These are phyloP conservation scores for Halocynthia aurantium DNA, from an alignment of 23 tunicate species.

Conservation along the genomic window DNA sequence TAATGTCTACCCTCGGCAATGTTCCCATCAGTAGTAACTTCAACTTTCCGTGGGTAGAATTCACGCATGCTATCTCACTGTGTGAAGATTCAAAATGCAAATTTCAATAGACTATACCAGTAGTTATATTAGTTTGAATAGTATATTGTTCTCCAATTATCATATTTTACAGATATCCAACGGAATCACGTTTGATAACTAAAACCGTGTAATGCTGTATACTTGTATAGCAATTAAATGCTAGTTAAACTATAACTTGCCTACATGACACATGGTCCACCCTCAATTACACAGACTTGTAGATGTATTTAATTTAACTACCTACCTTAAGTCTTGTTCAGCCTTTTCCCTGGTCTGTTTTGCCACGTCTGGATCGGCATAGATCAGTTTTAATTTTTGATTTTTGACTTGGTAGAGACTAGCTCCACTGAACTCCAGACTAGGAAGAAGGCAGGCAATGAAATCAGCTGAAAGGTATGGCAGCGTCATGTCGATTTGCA, in stretches of 20 bases:
- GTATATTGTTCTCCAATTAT: too few species aligned
- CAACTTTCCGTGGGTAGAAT: constrained; percentile 1
- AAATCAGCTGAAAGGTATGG: constrained; percentile 1
- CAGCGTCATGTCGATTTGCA: not conserved
- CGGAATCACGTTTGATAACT: too few species aligned
- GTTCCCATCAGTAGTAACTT: constrained; percentile 3
- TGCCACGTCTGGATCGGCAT: not conserved
- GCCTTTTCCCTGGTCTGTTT: not conserved
- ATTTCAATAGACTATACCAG: too few species aligned
- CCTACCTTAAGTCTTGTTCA: not conserved
- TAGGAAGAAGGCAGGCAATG: constrained; percentile 2
- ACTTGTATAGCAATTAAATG: too few species aligned
- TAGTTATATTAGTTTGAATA: too few species aligned
- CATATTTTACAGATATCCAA: too few species aligned
- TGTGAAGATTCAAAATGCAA: not conserved
- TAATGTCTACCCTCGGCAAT: not conserved
- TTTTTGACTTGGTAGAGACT: not conserved
- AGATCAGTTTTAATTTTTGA: not conserved
- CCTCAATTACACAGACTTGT: too few species aligned
- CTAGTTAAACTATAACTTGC: too few species aligned
- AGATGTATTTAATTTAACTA: not conserved
- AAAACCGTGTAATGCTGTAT: too few species aligned
- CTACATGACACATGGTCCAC: too few species aligned
- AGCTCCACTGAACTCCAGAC: constrained; percentile 1
- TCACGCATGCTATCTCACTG: constrained; percentile 11